Base-by-base conservation (phyloP, 2,113 vertebrate genomes). In the Sinocyclocheilus grahami region DNA sequence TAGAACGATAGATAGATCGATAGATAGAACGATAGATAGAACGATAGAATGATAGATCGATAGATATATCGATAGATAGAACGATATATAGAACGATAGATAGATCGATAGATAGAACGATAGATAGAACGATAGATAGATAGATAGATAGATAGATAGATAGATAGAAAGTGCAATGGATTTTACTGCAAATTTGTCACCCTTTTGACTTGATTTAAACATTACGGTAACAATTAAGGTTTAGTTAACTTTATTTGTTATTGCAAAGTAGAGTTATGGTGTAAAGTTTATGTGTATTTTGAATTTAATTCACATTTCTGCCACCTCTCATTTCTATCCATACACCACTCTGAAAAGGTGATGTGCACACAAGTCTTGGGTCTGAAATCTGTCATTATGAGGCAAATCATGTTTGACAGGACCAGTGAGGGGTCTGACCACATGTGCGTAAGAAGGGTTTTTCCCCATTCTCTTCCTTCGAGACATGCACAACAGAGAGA, bases 361-460 rank as follows among this genome's bases (percentile, higher is more conserved):
- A 75, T 37, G 24, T 18, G 13, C 18, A 77, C 20, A 13, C 42
- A 8, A 13, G 3, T 42, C 42, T 79, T 42, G 62, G 55, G 39
- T 74, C 46, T 83, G 62, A 83, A 24, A 14, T 67, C 22, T 39
- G 30, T 81, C n/a, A 39, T 72, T 14, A 79, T 20, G 67, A 80
- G 72, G 78, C 74, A 42, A 75, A 46, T 2, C 37, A 12, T 30
- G 22, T 42, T 75, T 80, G 51, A 88, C 83, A 48, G 65, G 46
- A 30, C 24, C 37, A 80, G 80, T 79, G 84, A 86, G 75, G 80
- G 67, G 85, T 85, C 55, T 84, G 80, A 86, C 84, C 87, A 86
- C 87, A 84, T 79, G 83, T 86, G 81, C 65, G 80, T 84, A 88
- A 86, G 65, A 88, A 78, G 84, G 84, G 74, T 65, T 86, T 81